Percentiles rank a stretch among this genome's conserved stretches.
These are phyloP conservation scores for Blastomussa wellsi DNA, from an alignment of 92 coral and sea anemone species.

Conservation along the genomic window DNA sequence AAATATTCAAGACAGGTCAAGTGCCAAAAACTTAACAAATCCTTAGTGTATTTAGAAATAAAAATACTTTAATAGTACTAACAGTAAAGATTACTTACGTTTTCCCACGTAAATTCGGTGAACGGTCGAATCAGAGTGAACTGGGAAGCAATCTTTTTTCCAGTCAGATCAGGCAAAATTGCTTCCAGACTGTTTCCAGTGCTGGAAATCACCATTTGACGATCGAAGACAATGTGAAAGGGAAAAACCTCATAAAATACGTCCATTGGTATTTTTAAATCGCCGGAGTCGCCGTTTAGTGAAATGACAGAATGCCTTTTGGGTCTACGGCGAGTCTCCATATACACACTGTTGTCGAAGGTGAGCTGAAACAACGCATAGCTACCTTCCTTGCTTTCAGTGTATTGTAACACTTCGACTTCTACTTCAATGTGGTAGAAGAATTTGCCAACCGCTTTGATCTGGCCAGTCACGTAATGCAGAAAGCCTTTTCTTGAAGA, in stretches of 20 bases:
- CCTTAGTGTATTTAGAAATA: not conserved
- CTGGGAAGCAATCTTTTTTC: conserved; percentile 58
- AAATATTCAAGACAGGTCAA: not conserved
- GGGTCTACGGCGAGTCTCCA: conserved; percentile 69
- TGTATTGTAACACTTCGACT: conserved; percentile 69
- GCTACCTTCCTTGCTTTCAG: conserved; percentile 70
- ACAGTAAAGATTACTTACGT: conserved; percentile 46
- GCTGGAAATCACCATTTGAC: conserved; percentile 75
- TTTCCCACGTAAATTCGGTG: conserved; percentile 85
- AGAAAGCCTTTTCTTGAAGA: conserved; percentile 82
- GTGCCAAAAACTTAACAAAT: not conserved
- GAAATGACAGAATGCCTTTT: conserved; percentile 85
- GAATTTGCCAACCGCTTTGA: conserved; percentile 77
- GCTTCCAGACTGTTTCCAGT: conserved; percentile 76
- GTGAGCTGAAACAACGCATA: conserved; percentile 63
- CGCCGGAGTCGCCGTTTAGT: conserved; percentile 67
- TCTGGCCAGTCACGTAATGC: conserved; percentile 78
- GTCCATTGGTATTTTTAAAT: conserved; percentile 76
- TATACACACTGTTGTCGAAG: conserved; percentile 79
- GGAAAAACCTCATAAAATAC: conserved; percentile 89
- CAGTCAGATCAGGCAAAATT: conserved; percentile 59
- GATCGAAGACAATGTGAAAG: conserved; percentile 82
- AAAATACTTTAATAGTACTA: not conserved
- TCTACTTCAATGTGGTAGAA: conserved; percentile 76
- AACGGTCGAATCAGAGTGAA: conserved; percentile 79